Base-by-base conservation (phyloP, 1,140 invertebrate genomes). In the Drosophila obscura region DNA sequence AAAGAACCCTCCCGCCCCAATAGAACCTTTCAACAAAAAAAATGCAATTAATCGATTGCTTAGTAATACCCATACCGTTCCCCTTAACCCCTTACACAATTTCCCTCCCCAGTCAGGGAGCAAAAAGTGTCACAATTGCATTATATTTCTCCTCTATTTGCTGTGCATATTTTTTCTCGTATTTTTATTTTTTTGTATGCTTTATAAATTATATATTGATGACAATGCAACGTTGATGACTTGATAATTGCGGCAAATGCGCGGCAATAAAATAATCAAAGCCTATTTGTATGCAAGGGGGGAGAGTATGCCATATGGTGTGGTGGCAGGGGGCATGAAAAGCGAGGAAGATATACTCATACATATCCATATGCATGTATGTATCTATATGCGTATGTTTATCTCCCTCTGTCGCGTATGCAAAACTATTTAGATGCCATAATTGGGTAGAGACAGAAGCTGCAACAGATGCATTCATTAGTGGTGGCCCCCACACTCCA, bases 231-330 rank as follows among this genome's bases (percentile, higher is more conserved):
- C 68, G 81, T 90, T 90, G 85, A 90, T 90, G 81, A 90, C 78
- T 82, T 77, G 85, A 90, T 90, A 90, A 90, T 90, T 90, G 81
- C 79, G 61, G 79, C 87, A 87, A 82, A 88, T 88, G 83, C 84
- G 84, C 84, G 83, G 84, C 83, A 73, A 88, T 88, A 88, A 88
- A 88, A 88, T 88, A 88, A 88, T 88, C 83, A 88, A 88, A 88
- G 76, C 76, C 79, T 73, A 88, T 87, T 82, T 82, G 75, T 77
- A 88, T 85, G 45, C 75, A 61, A 44, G 44, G 26, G 15, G 56
- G n/a, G 41, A 35, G 39, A 46, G 58, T 15, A 35, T 28, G 55
- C 24, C 15, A 43, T 13, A 31, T 24, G 44, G 53, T 44, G 60
- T 55, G 50, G 11, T 26, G 41, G 60, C 45, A 44, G 67, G 48